Evolutionary conservation across 2,797 vertebrate genomes (phyloP), one percentile per base, ranked within the genome.

Genomic region (Mormyrus proboscirostris): DNA sequence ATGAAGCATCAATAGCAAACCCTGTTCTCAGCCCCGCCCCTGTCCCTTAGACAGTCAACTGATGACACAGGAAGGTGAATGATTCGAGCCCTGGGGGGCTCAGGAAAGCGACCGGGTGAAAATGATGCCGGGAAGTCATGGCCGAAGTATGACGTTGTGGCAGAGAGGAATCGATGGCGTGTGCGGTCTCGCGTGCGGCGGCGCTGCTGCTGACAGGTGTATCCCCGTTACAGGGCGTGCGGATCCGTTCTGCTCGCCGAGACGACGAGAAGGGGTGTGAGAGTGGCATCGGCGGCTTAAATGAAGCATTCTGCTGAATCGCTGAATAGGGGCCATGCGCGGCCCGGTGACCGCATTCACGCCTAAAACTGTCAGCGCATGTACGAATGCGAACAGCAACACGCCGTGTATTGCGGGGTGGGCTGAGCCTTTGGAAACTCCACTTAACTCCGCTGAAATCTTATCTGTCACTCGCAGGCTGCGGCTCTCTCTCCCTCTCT

Each of bases 381-480:
- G 88, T 91, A 84, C 91, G 90, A 91, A 90, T 89, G 91, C 88
- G 89, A 92, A 38, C 14, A 3, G 73, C 73, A 9, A 92, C 38
- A 0, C 7, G 2, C 90, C 76, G 89, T 33, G 89, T 91, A 90
- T 65, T 73, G 91, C 91, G 90, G 92, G 91, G 92, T 93, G 92
- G 93, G 92, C 91, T 91, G 88, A 88, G 90, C 90, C 90, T 90
- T 92, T 90, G 91, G 91, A 93, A 93, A 94, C 85, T 90, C 92
- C 93, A 94, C 91, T 94, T 92, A 94, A 89, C 90, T 91, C 90
- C 87, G 76, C 91, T 91, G 92, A 91, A 94, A 93, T 94, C 93
- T 95, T 95, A 95, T 95, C 93, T 92, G 90, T 89, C 90, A 92
- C 92, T 91, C 92, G 92, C 94, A 95, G 93, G 91, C 93, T 90